Evolutionary conservation across 92 coral and sea anemone genomes (phyloP).

Genomic region (Parazoanthus swiftii): DNA sequence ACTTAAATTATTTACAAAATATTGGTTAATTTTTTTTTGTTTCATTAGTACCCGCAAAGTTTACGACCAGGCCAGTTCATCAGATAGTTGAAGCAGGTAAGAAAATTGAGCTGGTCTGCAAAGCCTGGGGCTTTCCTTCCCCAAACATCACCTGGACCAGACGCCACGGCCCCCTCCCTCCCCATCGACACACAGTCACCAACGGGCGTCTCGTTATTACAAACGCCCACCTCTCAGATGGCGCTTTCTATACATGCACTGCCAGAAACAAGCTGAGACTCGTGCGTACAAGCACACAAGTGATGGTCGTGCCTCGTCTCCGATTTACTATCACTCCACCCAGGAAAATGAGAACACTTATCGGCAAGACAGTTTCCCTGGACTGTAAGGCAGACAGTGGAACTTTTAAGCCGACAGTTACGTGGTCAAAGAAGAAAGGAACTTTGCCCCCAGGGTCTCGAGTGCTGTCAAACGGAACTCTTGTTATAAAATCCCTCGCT

Average conservation of each 20-base stretch:
- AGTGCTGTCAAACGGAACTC: background rate
- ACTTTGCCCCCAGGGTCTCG: too few relatives aligned
- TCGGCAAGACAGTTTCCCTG: constrained; percentile 45
- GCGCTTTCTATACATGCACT: constrained; percentile 56
- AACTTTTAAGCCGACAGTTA: constrained; percentile 46
- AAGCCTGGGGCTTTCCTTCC: constrained; percentile 64
- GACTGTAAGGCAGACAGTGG: constrained; percentile 55
- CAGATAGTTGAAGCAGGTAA: constrained; percentile 46
- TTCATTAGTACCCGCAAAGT: background rate
- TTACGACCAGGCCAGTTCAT: background rate
- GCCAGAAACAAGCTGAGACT: constrained; percentile 58
- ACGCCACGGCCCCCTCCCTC: constrained; percentile 34
- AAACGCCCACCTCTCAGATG: constrained; percentile 49
- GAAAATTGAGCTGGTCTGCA: constrained; percentile 44
- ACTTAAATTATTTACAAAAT: background rate
- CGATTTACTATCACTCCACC: constrained; percentile 56
- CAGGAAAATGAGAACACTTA: background rate
- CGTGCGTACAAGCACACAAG: constrained; percentile 51
- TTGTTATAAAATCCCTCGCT: too few relatives aligned
- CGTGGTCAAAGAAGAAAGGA: too few relatives aligned
- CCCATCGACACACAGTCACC: constrained; percentile 1
- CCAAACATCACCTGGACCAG: constrained; percentile 61
- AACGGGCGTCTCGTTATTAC: constrained; percentile 39
- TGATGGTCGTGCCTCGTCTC: constrained; percentile 53
- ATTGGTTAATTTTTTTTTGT: background rate